These are phyloP conservation scores for Dolomedes plantarius DNA, from an alignment of 2,888 invertebrate genomes.

Conservation along the genomic window DNA sequence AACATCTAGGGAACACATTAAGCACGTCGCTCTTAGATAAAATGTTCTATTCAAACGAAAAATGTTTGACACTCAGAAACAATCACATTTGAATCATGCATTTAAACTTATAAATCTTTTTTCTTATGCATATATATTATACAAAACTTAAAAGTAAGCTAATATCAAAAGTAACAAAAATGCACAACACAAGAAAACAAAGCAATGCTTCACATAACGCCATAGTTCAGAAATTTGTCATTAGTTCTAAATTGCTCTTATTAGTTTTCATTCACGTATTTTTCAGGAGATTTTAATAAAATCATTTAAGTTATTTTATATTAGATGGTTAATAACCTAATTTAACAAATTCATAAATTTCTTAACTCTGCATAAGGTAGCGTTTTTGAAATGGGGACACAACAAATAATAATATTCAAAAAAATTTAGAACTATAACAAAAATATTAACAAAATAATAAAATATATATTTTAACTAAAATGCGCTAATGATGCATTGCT, in stretches of 20 bases:
- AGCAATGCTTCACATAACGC: slow-evolving; percentile 38
- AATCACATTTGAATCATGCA: slow-evolving; percentile 49
- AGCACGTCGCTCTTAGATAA: background rate
- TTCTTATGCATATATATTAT: slow-evolving; percentile 29
- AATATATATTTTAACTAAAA: background rate
- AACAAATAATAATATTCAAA: background rate
- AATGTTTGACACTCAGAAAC: slow-evolving; percentile 28
- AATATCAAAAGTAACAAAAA: slow-evolving; percentile 54
- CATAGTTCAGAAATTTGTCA: background rate
- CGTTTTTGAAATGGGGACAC: too few species aligned
- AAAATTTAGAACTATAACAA: background rate
- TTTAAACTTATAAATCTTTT: slow-evolving; percentile 19
- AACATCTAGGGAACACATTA: slow-evolving; percentile 31
- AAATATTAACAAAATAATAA: background rate
- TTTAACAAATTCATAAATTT: too few species aligned
- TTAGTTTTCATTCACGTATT: too few species aligned
- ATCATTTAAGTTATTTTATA: too few species aligned
- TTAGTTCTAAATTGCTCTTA: too few species aligned
- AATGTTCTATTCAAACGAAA: slow-evolving; percentile 51
- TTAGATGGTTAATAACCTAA: too few species aligned
- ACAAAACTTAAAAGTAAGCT: slow-evolving; percentile 38
- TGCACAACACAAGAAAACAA: slow-evolving; percentile 41
- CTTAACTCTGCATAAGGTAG: too few species aligned
- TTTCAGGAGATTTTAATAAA: too few species aligned
- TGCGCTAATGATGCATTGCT: slow-evolving; percentile 10